These are phyloP conservation scores for Philereme transversata DNA, from an alignment of 2,888 invertebrate genomes.

Conservation along the genomic window DNA sequence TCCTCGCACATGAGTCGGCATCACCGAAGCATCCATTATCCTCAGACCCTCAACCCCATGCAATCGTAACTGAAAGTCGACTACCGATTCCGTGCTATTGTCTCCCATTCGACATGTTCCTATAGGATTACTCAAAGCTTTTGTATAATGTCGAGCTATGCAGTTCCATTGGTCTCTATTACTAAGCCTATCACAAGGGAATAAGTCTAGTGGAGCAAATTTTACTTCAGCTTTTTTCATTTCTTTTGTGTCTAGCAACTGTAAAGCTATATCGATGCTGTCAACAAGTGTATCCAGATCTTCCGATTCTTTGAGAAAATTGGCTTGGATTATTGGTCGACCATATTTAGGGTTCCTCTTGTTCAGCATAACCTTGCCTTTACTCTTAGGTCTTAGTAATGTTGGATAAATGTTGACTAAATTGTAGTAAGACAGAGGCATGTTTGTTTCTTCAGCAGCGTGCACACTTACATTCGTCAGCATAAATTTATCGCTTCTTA, in stretches of 20 bases:
- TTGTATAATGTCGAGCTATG: conserved; percentile 77
- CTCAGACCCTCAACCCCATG: conserved; percentile 75
- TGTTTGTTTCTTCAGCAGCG: conserved; percentile 67
- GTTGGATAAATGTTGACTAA: conserved; percentile 73
- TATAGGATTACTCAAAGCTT: conserved; percentile 73
- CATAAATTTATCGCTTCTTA: conserved; percentile 78
- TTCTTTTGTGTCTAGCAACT: conserved; percentile 74
- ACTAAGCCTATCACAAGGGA: conserved; percentile 72
- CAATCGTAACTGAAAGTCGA: conserved; percentile 68
- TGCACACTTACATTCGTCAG: conserved; percentile 73
- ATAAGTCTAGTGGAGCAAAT: conserved; percentile 72
- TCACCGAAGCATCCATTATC: conserved; percentile 75
- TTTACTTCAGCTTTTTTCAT: conserved; percentile 74
- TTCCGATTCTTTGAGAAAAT: conserved; percentile 73
- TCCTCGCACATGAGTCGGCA: conserved; percentile 76
- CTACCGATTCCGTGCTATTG: conserved; percentile 70
- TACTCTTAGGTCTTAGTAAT: conserved; percentile 73
- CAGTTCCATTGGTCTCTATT: conserved; percentile 80
- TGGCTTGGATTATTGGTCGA: conserved; percentile 75
- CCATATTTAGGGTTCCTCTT: conserved; percentile 77
- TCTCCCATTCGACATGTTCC: conserved; percentile 79
- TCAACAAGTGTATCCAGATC: conserved; percentile 75
- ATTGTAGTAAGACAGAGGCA: conserved; percentile 76
- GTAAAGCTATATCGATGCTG: conserved; percentile 75
- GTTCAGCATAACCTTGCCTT: conserved; percentile 71